Base-by-base conservation (phyloP, 2,888 invertebrate species). In the Plebejus melissa region DNA sequence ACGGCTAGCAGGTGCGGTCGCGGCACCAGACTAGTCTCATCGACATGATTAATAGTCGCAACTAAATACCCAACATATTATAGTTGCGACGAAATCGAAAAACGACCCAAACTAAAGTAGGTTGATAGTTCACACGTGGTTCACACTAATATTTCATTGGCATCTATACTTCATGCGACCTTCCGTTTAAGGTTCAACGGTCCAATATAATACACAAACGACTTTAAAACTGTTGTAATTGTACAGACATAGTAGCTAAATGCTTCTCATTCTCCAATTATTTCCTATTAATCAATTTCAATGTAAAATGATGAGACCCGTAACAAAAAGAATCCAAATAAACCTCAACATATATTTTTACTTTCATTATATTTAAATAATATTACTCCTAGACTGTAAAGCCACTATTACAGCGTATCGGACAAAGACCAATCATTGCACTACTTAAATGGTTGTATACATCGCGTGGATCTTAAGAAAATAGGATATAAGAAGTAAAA, bases 21-120 rank as follows among this genome's bases (percentile, higher is more conserved):
- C 32, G 65, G 65, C 65, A 13, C 13, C 13, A 36, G 13, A 65
- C 65, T 65, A 65, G 32, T 32, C 65, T 65, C 65, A 60, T 60
- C 60, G 60, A 22, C 32, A 36, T 65, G 65, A 65, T 65, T 65
- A 65, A 65, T 65, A 65, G 65, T 65, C 65, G 65, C 32, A 28
- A 28, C 60, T 32, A 32, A 11, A 65, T 36, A 65, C 60, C 7
- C 65, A 36, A 65, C 65, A 32, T 36, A 36, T 32, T 32, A 32
- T 32, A 32, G 32, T 32, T 5, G 13, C 5, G 32, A 65, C 32
- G 65, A 65, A 4, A 65, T 65, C 65, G 65, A 5, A 36, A 36
- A 65, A 36, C 65, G 65, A 65, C 16, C 65, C 5, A 5, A 65
- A 36, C 16, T 22, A 65, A 36, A 65, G 32, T 65, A 65, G 65